Percentiles rank a stretch among this genome's conserved stretches.
Evolutionary conservation across 2,888 invertebrate species (phyloP).

Genomic region (Eupithecia exiguata): DNA sequence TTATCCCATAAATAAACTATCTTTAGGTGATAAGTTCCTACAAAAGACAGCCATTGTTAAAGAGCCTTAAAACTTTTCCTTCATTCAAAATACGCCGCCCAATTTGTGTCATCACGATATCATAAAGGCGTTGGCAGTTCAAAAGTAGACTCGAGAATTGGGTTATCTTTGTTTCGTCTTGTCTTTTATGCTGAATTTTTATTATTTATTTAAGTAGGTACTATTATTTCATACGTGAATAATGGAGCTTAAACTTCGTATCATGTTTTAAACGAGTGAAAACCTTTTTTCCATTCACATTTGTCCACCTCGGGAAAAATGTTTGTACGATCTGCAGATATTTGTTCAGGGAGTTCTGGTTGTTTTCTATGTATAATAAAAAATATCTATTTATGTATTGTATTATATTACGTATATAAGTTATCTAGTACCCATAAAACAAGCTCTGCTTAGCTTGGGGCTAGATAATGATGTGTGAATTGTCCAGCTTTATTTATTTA

Average conservation of each 20-base stretch:
- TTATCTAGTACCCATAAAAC: too few relatives aligned
- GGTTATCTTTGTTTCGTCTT: not conserved
- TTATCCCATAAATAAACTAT: not conserved
- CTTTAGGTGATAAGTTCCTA: not conserved
- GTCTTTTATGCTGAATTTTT: not conserved
- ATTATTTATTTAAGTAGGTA: not conserved
- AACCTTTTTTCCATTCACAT: too few relatives aligned
- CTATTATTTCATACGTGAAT: not conserved
- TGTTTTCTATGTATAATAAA: too few relatives aligned
- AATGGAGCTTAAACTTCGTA: not conserved
- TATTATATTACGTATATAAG: too few relatives aligned
- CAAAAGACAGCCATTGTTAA: slow-evolving; percentile 21
- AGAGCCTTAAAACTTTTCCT: slow-evolving; percentile 24
- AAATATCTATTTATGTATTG: too few relatives aligned
- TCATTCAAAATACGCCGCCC: slow-evolving; percentile 22
- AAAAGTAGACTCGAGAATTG: not conserved
- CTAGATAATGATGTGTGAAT: too few relatives aligned
- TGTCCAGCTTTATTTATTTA: too few relatives aligned
- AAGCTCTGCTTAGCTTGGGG: too few relatives aligned
- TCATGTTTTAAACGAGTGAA: not conserved
- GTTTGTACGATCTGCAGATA: too few relatives aligned
- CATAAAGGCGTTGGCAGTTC: slow-evolving; percentile 22
- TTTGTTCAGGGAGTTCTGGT: too few relatives aligned
- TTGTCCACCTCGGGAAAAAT: too few relatives aligned
- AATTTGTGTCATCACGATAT: slow-evolving; percentile 33